These are phyloP conservation scores for Gortyna flavago DNA, from an alignment of 2,888 invertebrate genomes.

Conservation along the genomic window DNA sequence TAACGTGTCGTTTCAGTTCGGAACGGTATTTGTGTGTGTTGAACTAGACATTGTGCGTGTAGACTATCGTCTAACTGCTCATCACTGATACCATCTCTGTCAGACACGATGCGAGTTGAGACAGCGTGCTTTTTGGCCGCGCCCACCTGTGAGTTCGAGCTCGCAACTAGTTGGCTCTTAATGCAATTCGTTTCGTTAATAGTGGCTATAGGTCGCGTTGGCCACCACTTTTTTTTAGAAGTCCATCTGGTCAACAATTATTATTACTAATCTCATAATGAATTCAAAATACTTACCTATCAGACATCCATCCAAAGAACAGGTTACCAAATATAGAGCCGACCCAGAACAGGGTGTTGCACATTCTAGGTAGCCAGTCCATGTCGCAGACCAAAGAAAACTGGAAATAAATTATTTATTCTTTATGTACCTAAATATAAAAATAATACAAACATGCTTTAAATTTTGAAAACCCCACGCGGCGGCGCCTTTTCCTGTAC, in stretches of 20 bases:
- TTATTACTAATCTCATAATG: background rate
- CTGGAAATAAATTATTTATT: constrained; percentile 76
- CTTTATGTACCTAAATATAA: background rate
- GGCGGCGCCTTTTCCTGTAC: too few relatives aligned
- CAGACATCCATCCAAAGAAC: constrained; percentile 92
- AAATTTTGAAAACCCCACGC: background rate
- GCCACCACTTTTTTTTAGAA: background rate
- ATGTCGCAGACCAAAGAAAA: constrained; percentile 91
- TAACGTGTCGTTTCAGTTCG: too few relatives aligned
- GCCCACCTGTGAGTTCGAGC: too few relatives aligned
- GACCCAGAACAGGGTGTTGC: constrained; percentile 92
- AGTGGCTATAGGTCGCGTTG: background rate
- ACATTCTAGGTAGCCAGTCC: constrained; percentile 91
- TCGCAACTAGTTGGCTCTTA: too few relatives aligned
- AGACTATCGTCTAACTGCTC: too few relatives aligned
- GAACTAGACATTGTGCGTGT: too few relatives aligned
- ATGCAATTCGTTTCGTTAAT: background rate
- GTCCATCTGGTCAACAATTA: background rate
- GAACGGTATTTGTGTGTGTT: too few relatives aligned
- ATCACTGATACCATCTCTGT: too few relatives aligned
- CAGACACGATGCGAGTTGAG: too few relatives aligned
- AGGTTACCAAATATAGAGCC: constrained; percentile 92
- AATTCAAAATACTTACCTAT: constrained; percentile 81
- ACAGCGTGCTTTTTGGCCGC: too few relatives aligned
- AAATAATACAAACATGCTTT: background rate